Evolutionary conservation across 1,140 invertebrate genomes (phyloP), one percentile per base, ranked within the genome.

Genomic region (Lepidurus apus): DNA sequence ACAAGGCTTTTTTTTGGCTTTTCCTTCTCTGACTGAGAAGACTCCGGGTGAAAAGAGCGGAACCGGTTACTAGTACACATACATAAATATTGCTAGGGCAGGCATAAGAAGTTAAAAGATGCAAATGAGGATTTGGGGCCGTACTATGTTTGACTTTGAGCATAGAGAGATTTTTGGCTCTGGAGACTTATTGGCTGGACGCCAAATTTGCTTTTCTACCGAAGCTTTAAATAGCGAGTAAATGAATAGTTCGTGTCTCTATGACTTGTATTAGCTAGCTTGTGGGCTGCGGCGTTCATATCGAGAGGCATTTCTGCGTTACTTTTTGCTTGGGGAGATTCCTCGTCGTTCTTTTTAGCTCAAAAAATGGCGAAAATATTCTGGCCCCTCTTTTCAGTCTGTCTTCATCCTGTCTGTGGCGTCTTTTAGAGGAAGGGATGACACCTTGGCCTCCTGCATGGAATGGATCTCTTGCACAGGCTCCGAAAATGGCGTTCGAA

Each of bases 61-160:
- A 65, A 65, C 53, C 53, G 53, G 53, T 65, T 65, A 65, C 53
- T 65, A 21, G 17, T 65, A 65, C 53, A 65, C 3, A 21, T 65
- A 65, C 53, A 65, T 65, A 65, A 65, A 65, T 65, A 65, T 65
- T 65, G 53, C 6, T n/a, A 65, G 21, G 17, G 53, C 53, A 65
- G 53, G 53, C 53, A 65, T 17, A 17, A 65, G 13, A 65, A 65
- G 53, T 65, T 7, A 65, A 9, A 65, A 65, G 53, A 65, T 65
- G 53, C 53, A 65, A 65, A 21, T 21, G 53, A 65, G 53, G 53
- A 65, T 9, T 65, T 65, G 21, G 21, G 21, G 53, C 53, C 17
- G 21, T 65, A 65, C 17, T 13, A n/a, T 65, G 53, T 65, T 65
- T 65, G 53, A 21, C 17, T 21, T 65, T 65, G 53, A n/a, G 21